Evolutionary conservation across 1,140 invertebrate genomes (phyloP).

Genomic region (Cydia amplana): DNA sequence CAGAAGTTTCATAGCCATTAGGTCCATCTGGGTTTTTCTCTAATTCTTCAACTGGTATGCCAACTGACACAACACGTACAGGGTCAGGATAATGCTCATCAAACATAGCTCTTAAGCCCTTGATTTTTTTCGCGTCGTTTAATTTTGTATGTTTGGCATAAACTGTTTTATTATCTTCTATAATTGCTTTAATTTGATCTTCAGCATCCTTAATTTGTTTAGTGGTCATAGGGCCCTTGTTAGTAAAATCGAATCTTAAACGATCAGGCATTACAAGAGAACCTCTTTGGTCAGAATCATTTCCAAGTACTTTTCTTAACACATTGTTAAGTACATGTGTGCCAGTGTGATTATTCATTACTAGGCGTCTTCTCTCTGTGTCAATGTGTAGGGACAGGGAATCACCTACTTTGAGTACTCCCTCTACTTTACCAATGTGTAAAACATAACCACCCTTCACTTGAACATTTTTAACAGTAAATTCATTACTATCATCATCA

Average conservation of each 20-base stretch:
- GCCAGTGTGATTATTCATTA: slow-evolving; percentile 99
- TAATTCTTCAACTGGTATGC: slow-evolving; percentile 94
- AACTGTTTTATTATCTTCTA: slow-evolving; percentile 89
- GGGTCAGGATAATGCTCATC: slow-evolving; percentile 99
- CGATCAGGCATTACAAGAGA: slow-evolving; percentile 99
- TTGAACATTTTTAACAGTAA: slow-evolving; percentile 97
- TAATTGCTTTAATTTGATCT: slow-evolving; percentile 87
- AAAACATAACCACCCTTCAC: slow-evolving; percentile 97
- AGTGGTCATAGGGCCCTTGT: slow-evolving; percentile 93
- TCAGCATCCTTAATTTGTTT: slow-evolving; percentile 94
- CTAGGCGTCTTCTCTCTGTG: slow-evolving; percentile 87
- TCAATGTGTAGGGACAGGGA: slow-evolving; percentile 91
- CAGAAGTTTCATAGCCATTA: slow-evolving; percentile 90
- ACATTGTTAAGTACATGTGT: slow-evolving; percentile 99
- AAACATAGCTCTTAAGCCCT: slow-evolving; percentile 98
- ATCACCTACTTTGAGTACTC: slow-evolving; percentile 92
- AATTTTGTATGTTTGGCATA: slow-evolving; percentile 95
- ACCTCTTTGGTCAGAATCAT: slow-evolving; percentile 97
- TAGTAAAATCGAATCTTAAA: slow-evolving; percentile 98
- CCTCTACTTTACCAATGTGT: slow-evolving; percentile 94
- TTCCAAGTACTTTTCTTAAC: slow-evolving; percentile 92
- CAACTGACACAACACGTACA: slow-evolving; percentile 97
- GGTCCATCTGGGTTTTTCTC: slow-evolving; percentile 91
- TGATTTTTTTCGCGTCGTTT: slow-evolving; percentile 92
- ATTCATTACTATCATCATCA: slow-evolving; percentile 93